These are phyloP conservation scores for Jaculus jaculus DNA, from an alignment of 2,113 vertebrate genomes.

Conservation along the genomic window DNA sequence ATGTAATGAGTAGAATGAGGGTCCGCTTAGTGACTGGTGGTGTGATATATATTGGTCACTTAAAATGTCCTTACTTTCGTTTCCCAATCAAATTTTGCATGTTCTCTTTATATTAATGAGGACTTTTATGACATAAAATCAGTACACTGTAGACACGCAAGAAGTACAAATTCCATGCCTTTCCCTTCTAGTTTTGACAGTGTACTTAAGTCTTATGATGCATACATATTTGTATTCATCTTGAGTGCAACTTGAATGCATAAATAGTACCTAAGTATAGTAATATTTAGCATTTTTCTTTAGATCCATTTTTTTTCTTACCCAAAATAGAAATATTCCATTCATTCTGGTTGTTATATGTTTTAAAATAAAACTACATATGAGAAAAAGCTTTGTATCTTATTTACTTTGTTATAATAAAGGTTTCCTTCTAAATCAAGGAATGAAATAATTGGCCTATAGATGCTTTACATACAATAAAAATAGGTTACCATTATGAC, in stretches of 20 bases:
- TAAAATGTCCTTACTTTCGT: not conserved
- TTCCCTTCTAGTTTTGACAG: not conserved
- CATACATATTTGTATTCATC: not conserved
- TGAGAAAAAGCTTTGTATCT: not conserved
- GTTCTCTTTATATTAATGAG: not conserved
- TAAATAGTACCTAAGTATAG: not conserved
- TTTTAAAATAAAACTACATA: constrained; percentile 48
- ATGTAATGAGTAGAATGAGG: not conserved
- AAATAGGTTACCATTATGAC: constrained; percentile 53
- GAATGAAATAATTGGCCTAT: constrained; percentile 42
- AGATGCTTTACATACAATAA: constrained; percentile 43
- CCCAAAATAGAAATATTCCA: not conserved
- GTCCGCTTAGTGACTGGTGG: not conserved
- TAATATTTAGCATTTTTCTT: not conserved
- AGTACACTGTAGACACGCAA: not conserved
- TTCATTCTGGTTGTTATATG: not conserved
- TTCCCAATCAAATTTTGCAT: not conserved
- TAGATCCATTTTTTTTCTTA: constrained; percentile 1
- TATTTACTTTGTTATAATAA: constrained; percentile 16
- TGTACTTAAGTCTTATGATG: not conserved
- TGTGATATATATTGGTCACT: not conserved
- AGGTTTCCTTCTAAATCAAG: constrained; percentile 24
- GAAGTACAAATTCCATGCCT: not conserved
- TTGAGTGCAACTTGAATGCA: not conserved
- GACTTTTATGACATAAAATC: constrained; percentile 21